Evolutionary conservation across 2,113 vertebrate genomes (phyloP).

Genomic region (Sylvia atricapilla): DNA sequence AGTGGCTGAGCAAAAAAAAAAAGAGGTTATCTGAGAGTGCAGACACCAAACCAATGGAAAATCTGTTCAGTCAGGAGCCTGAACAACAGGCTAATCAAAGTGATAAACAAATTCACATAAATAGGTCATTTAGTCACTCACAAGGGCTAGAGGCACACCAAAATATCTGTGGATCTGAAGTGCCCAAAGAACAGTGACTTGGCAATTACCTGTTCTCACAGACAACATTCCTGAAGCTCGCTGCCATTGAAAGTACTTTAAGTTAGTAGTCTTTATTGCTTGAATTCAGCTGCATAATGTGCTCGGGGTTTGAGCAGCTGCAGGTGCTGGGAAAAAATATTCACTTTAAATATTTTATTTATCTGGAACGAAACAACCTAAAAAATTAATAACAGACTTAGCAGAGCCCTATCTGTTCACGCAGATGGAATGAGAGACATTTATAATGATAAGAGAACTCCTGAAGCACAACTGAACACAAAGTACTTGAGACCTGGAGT

Average conservation of each 20-base stretch:
- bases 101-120: not conserved
- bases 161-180: not conserved
- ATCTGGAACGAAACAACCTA: constrained; percentile 18
- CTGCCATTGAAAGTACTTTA: not conserved
- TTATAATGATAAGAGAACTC: not conserved
- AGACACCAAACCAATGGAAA: not conserved
- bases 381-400: constrained; percentile 1
- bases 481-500: not conserved
- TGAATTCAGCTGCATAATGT: not conserved
- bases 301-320: not conserved
- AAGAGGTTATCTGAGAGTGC: not conserved
- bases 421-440: not conserved
- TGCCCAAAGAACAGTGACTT: not conserved
- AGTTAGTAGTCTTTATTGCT: not conserved
- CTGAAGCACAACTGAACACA: not conserved
- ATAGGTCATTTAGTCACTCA: not conserved
- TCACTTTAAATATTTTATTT: constrained; percentile 44
- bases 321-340: not conserved
- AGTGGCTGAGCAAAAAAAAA: not conserved
- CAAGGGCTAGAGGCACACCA: not conserved
- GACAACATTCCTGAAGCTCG: not conserved
- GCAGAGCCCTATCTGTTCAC: not conserved
- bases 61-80: not conserved
- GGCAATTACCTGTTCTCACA: not conserved
- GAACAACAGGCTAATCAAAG: not conserved